A percentile compares a stretch with the other conserved stretches of the same genome.
Conservation (phyloP, 2,113 vertebrate species). For the Passer montanus region DNA sequence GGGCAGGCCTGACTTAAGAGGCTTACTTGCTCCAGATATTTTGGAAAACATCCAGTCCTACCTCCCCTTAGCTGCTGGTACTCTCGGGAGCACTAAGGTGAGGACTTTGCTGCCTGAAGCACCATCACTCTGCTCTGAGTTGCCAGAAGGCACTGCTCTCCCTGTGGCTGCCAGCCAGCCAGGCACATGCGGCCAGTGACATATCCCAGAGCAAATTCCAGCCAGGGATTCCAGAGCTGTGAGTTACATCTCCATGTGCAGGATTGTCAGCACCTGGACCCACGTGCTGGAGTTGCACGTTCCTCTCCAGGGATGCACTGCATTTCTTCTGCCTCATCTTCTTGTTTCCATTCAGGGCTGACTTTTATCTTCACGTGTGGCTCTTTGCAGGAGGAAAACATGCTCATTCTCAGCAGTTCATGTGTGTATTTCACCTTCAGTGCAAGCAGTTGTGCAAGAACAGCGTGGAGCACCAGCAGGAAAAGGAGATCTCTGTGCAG, state of each 20-base stretch:
- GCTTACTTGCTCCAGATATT: not conserved
- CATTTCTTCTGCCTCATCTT: not conserved
- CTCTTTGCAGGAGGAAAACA: not conserved
- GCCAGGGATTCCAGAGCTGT: not conserved
- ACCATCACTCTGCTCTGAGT: rapidly evolving
- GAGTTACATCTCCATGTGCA: not conserved
- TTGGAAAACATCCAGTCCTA: not conserved
- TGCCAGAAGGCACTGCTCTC: not conserved
- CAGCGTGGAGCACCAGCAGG: not conserved
- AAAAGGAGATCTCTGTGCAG: not conserved
- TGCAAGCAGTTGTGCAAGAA: not conserved
- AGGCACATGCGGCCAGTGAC: not conserved
- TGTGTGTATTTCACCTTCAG: not conserved
- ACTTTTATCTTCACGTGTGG: rapidly evolving
- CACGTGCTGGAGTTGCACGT: not conserved
- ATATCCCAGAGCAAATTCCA: not conserved
- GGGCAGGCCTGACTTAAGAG: not conserved
- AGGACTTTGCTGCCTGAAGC: not conserved
- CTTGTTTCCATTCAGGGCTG: not conserved
- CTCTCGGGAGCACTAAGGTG: rapidly evolving
- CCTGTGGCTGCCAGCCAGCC: not conserved
- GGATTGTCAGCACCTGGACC: not conserved
- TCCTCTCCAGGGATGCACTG: not conserved
- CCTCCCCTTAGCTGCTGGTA: not conserved
- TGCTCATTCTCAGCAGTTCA: not conserved